These are phyloP conservation scores for Calliphora vomitoria DNA, from an alignment of 2,888 invertebrate genomes.

Conservation along the genomic window DNA sequence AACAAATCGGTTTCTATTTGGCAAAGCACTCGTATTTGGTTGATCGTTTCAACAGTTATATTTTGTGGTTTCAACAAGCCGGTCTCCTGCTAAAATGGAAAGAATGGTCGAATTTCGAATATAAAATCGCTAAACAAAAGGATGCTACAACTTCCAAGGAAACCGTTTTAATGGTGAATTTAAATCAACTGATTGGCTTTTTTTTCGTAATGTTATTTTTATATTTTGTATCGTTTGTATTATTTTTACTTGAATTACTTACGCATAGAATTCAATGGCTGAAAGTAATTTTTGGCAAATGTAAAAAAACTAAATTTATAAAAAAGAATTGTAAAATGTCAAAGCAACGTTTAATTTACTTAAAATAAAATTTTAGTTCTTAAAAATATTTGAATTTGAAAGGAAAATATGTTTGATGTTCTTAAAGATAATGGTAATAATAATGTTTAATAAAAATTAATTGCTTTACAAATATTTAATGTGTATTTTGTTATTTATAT, in stretches of 20 bases:
- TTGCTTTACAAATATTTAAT: too few species aligned
- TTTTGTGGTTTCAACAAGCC: slow-evolving; percentile 40
- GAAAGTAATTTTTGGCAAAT: slow-evolving; percentile 19
- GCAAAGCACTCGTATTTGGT: slow-evolving; percentile 65
- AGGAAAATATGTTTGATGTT: too few species aligned
- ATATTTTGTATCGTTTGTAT: slow-evolving; percentile 27
- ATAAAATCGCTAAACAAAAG: neutral
- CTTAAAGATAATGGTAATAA: too few species aligned
- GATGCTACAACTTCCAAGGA: neutral
- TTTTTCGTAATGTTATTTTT: slow-evolving; percentile 23
- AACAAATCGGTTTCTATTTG: slow-evolving; percentile 55
- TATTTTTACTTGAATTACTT: slow-evolving; percentile 74
- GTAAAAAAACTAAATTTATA: slow-evolving; percentile 2
- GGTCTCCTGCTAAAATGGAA: slow-evolving; percentile 50
- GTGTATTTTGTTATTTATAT: too few species aligned
- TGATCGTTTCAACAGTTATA: slow-evolving; percentile 51
- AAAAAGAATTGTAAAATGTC: neutral
- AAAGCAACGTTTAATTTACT: neutral
- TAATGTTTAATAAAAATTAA: too few species aligned
- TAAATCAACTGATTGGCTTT: slow-evolving; percentile 51
- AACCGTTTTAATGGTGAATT: slow-evolving; percentile 44
- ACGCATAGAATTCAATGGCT: slow-evolving; percentile 37
- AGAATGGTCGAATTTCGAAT: slow-evolving; percentile 25
- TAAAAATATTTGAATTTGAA: too few species aligned
- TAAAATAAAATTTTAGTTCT: neutral